These are phyloP conservation scores for Megamerina dolium DNA, from an alignment of 2,888 invertebrate genomes.

Conservation along the genomic window DNA sequence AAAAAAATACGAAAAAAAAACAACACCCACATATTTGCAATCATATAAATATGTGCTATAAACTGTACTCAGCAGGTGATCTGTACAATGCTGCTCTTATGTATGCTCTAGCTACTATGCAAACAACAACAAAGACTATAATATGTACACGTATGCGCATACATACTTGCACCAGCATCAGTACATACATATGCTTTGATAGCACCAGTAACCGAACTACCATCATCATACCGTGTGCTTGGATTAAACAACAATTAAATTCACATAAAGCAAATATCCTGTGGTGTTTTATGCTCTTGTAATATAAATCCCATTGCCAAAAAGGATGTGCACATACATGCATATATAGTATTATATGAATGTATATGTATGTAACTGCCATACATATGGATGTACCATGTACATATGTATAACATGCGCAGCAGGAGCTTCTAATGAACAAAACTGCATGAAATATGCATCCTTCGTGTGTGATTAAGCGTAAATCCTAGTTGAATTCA, in stretches of 20 bases:
- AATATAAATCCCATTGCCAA: slow-evolving; percentile 6
- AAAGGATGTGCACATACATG: neutral
- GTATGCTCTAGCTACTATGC: no score
- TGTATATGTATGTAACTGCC: neutral
- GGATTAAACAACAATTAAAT: slow-evolving; percentile 41
- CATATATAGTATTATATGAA: neutral
- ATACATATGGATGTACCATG: neutral
- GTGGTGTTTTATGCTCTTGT: slow-evolving; percentile 25
- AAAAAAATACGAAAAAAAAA: no score
- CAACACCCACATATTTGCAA: no score
- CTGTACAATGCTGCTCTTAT: no score
- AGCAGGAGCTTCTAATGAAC: slow-evolving; percentile 35
- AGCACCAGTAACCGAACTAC: no score
- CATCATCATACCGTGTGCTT: no score
- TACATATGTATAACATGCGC: slow-evolving; percentile 13
- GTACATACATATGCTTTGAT: no score
- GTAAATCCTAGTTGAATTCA: slow-evolving; percentile 7
- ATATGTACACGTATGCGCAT: no score
- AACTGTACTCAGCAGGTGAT: no score
- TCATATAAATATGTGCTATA: no score
- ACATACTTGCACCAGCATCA: no score
- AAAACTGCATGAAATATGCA: slow-evolving; percentile 30
- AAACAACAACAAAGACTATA: no score
- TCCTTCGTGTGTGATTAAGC: slow-evolving; percentile 35
- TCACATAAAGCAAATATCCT: slow-evolving; percentile 41